These are phyloP conservation scores for Cladorhizidae sp. DNA, from an alignment of 37 sponge, comb jelly and placozoan genomes.

Conservation along the genomic window DNA sequence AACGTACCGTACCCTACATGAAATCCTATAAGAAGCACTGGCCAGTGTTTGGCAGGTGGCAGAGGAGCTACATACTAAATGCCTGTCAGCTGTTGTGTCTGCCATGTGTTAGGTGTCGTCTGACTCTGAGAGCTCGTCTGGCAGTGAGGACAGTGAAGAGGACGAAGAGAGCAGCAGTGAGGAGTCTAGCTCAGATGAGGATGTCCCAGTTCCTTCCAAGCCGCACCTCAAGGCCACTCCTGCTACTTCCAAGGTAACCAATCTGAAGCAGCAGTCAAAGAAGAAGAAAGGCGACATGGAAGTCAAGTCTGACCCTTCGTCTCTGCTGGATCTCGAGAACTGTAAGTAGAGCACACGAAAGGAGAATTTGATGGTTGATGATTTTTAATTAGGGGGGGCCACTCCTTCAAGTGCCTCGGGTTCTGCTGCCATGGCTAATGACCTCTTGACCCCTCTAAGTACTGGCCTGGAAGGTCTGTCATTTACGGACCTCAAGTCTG, in stretches of 20 bases:
- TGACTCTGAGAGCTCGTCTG: conserved; percentile 17
- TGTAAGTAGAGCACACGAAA: conserved; percentile 26
- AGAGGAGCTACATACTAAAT: too few relatives aligned
- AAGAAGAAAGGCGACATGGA: background rate
- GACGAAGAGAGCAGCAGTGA: conserved; percentile 8
- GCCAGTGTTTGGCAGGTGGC: too few relatives aligned
- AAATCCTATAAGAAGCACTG: too few relatives aligned
- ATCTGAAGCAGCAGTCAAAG: conserved; percentile 1
- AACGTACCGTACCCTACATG: too few relatives aligned
- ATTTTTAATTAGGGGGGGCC: conserved; percentile 2
- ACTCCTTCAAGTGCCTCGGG: conserved; percentile 9
- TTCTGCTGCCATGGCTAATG: conserved; percentile 1
- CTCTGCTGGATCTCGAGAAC: conserved; percentile 48
- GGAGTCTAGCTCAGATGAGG: conserved; percentile 44
- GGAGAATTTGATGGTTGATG: background rate
- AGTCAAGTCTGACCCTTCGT: background rate
- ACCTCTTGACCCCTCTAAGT: conserved; percentile 47
- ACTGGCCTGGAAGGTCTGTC: conserved; percentile 25
- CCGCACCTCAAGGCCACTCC: background rate
- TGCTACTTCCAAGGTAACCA: background rate
- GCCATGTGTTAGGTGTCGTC: background rate
- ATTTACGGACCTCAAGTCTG: background rate
- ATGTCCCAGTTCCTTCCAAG: conserved; percentile 26
- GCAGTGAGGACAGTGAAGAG: background rate
- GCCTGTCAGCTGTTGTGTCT: too few relatives aligned